phyloP scores from a whole-genome alignment of 1,140 invertebrate species.

The Pararge aegeria region DNA sequence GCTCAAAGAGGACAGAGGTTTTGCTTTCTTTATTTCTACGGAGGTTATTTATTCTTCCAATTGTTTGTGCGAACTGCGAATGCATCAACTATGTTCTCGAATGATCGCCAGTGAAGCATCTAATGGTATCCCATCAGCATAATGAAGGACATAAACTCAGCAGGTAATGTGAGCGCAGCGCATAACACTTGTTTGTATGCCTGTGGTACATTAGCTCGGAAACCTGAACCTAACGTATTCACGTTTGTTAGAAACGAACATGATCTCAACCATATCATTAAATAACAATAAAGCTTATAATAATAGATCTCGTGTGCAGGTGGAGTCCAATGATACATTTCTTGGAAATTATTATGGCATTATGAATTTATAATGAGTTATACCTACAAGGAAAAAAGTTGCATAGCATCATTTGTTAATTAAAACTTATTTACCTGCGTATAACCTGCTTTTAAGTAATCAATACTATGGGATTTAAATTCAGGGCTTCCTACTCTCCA shows the following conservation, averaged over 20 bases:
- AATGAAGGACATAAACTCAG: conserved; percentile 12
- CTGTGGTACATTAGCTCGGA: conserved; percentile 8
- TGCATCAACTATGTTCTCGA: background rate
- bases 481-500: too few species aligned
- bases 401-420: background rate
- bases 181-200: conserved; percentile 13
- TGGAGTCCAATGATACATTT: conserved; percentile 11
- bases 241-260: conserved; percentile 25
- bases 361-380: conserved; percentile 6
- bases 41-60: background rate
- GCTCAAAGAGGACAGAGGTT: too few species aligned
- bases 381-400: background rate
- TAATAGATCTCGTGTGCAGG: conserved; percentile 13
- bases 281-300: conserved; percentile 23
- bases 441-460: too few species aligned
- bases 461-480: too few species aligned
- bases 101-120: conserved; percentile 1
- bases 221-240: conserved; percentile 22
- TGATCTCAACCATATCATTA: conserved; percentile 22
- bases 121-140: conserved; percentile 8
- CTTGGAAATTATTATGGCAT: conserved; percentile 17
- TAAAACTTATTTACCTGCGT: too few species aligned
- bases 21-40: too few species aligned
- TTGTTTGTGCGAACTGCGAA: background rate
- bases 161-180: conserved; percentile 19